These are phyloP conservation scores for Sinocyclocheilus maitianheensis DNA, from an alignment of 2,113 vertebrate genomes.

Conservation along the genomic window DNA sequence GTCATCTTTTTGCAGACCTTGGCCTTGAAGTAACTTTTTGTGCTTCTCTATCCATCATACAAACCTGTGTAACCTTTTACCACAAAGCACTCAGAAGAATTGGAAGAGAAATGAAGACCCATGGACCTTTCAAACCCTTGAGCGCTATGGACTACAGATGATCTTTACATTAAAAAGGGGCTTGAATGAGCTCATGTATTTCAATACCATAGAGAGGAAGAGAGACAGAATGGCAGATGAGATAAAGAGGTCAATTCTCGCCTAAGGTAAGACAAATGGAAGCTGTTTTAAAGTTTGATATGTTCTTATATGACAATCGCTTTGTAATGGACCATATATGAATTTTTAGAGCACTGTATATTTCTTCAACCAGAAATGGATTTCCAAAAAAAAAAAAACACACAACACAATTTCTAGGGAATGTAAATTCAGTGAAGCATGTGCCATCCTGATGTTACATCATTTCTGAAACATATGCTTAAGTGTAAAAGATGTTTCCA, in stretches of 20 bases:
- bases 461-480: not conserved
- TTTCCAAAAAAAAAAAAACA: not conserved
- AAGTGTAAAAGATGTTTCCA: not conserved
- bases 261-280: conserved; percentile 38
- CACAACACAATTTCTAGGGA: not conserved
- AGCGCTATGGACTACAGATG: not conserved
- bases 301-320: not conserved
- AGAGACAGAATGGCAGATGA: not conserved
- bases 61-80: conserved; percentile 14
- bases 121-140: not conserved
- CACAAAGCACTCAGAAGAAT: not conserved
- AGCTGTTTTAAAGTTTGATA: conserved; percentile 29
- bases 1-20: not conserved
- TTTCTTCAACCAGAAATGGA: not conserved
- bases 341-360: not conserved
- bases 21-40: not conserved
- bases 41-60: not conserved
- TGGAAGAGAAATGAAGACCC: not conserved
- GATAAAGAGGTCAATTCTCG: conserved; percentile 24
- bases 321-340: not conserved
- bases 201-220: not conserved
- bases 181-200: conserved; percentile 24
- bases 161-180: conserved; percentile 10
- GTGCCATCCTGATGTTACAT: not conserved
- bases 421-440: not conserved